Percentiles rank a stretch among this genome's conserved stretches.
phyloP scores from a whole-genome alignment of 2,113 vertebrate species.

The Malurus melanocephalus region DNA sequence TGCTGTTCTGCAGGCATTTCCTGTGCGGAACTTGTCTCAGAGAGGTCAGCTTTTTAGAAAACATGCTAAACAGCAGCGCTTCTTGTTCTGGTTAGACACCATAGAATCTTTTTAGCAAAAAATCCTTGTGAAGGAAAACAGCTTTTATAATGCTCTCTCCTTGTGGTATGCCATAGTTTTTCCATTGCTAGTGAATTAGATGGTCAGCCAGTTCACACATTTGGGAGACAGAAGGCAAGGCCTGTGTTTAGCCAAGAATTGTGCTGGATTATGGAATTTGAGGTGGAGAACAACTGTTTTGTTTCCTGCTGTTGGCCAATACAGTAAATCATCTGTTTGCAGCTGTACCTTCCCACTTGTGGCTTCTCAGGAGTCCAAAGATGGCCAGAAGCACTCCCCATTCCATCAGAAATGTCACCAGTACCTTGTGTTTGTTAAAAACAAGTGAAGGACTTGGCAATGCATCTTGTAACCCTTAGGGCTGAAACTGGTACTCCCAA shows the following conservation, averaged over 20 bases:
- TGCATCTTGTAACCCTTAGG: not conserved
- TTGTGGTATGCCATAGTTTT: not conserved
- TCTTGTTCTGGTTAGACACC: not conserved
- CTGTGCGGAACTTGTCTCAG: not conserved
- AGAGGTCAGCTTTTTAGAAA: not conserved
- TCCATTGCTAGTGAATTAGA: not conserved
- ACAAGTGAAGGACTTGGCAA: not conserved
- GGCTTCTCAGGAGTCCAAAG: not conserved
- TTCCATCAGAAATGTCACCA: not conserved
- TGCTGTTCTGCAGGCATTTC: slow-evolving; percentile 1
- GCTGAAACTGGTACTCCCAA: not conserved
- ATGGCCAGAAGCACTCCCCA: not conserved
- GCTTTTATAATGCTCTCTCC: not conserved
- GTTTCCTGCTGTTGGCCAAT: not conserved
- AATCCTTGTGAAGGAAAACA: not conserved
- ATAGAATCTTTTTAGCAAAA: not conserved
- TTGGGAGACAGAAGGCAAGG: not conserved
- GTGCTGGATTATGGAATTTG: not conserved
- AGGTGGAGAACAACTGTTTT: not conserved
- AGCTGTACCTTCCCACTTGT: not conserved
- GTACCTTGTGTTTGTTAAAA: not conserved
- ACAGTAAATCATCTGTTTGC: not conserved
- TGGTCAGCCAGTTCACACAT: not conserved
- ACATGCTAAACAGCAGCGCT: not conserved
- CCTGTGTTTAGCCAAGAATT: not conserved